Evolutionary conservation across 2,113 vertebrate species (phyloP).

Genomic region (Sisor rabdophorus): DNA sequence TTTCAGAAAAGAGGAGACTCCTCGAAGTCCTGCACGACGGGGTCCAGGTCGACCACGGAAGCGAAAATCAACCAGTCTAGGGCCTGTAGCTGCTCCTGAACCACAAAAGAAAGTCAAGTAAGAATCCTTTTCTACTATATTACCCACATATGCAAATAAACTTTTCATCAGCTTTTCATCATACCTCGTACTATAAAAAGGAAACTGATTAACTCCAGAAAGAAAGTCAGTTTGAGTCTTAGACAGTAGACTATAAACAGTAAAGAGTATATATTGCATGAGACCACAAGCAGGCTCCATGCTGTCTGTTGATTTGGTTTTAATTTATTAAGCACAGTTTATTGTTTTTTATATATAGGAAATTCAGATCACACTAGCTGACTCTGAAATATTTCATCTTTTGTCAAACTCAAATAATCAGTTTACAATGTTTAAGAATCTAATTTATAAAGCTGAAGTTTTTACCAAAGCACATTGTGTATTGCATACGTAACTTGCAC

Average conservation of each 20-base stretch:
- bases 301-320: neutral
- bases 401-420: neutral
- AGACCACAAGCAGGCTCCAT: conserved; percentile 29
- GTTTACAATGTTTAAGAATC: neutral
- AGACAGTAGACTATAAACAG: conserved; percentile 50
- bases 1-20: conserved; percentile 87
- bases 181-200: conserved; percentile 59
- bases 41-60: conserved; percentile 91
- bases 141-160: conserved; percentile 48
- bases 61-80: conserved; percentile 72
- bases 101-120: conserved; percentile 85
- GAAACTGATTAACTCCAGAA: conserved; percentile 55
- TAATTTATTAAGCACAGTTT: neutral
- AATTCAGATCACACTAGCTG: neutral
- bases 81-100: conserved; percentile 63
- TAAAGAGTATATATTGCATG: conserved; percentile 43
- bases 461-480: neutral
- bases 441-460: neutral
- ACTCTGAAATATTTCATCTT: neutral
- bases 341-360: neutral
- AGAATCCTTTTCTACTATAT: conserved; percentile 59
- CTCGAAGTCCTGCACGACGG: conserved; percentile 84
- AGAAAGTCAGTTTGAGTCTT: conserved; percentile 51
- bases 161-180: conserved; percentile 35
- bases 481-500: no score